Base-by-base conservation (phyloP, 2,113 vertebrate genomes). In the Menura novaehollandiae region DNA sequence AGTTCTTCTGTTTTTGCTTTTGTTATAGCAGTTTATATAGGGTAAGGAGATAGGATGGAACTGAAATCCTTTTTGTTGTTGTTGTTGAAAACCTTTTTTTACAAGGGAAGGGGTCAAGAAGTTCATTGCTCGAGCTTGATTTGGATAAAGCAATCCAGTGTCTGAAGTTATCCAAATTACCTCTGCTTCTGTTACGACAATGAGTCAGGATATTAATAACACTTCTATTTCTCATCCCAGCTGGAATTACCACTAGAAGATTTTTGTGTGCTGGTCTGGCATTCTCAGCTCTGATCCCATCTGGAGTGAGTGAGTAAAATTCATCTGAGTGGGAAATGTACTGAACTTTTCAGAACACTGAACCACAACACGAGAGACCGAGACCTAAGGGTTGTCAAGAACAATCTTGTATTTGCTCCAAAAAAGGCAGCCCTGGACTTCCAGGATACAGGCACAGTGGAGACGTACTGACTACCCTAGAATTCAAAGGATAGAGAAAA, bases 1-100 rank as follows among this genome's bases (percentile, higher is more conserved):
- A 92, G 85, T 56, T 91, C 39, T 64, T 86, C 79, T 91, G 76
- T 1, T 94, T 94, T 93, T 91, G 35, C 68, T 88, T 91, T 93
- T 90, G 47, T 84, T 93, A 67, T 16, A 91, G 75, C 76, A 78
- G 74, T 76, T 90, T 96, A 78, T 44, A 53, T 3, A 89, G 56
- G 17, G 76, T 71, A 88, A 94, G 41, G 26, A 82, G 80, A 89
- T 60, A 94, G 60, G 83, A 64, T 67, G 47, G 49, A 88, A 58
- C 32, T 39, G 64, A 80, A 88, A 75, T 71, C 32, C 64, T 55
- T 75, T 67, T 77, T 64, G 19, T 88, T 44, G 32, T 86, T 55
- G n/a, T 59, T 60, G 30, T 43, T 90, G 24, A 41, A 85, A 92
- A 81, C 30, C 15, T 15, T 23, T 56, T 93, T 60, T 92, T 89